Base-by-base conservation (phyloP, 2,797 vertebrate genomes). In the Gobio occitaniae region DNA sequence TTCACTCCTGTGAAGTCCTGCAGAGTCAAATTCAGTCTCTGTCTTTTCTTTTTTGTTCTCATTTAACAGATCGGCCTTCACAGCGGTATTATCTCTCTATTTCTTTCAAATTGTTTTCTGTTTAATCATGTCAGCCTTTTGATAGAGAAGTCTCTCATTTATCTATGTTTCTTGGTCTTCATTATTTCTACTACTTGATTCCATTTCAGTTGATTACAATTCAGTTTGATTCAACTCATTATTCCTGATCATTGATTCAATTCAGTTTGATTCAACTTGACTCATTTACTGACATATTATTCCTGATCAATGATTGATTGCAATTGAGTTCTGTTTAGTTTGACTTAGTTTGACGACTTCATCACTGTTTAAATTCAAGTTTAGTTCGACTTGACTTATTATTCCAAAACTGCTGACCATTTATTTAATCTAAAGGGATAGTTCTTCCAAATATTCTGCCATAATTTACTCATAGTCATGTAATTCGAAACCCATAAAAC, bases 21-120 rank as follows among this genome's bases (percentile, higher is more conserved):
- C 52, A 70, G 16, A 52, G 41, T 78, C 83, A 78, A 78, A 84
- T 78, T 78, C 54, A 78, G 83, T 36, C 52, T 61, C 8, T 70
- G 52, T 44, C 41, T 84, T 84, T 70, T 25, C 25, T 54, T 84
- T 66, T 48, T 70, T 68, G 65, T 75, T n/a, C 41, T 84, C 25
- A 78, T 71, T 78, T 84, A 78, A 71, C 65, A 59, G 50, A 61
- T 50, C 52, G 2, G 75, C 56, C 25, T 50, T 70, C 25, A 78
- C 25, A 59, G 17, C 38, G 0, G n/a, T 36, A 50, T 61, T 77
- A 36, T n/a, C 52, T 36, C 38, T 84, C 13, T 10, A 36, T 56
- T 69, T 71, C 65, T 54, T 9, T 48, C 17, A 32, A 78, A 70
- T n/a, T 4, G 17, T 70, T 78, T 71, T 70, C 12, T 48, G 19